phyloP scores from a whole-genome alignment of 2,888 invertebrate species.

The Acanthopleura granulata region DNA sequence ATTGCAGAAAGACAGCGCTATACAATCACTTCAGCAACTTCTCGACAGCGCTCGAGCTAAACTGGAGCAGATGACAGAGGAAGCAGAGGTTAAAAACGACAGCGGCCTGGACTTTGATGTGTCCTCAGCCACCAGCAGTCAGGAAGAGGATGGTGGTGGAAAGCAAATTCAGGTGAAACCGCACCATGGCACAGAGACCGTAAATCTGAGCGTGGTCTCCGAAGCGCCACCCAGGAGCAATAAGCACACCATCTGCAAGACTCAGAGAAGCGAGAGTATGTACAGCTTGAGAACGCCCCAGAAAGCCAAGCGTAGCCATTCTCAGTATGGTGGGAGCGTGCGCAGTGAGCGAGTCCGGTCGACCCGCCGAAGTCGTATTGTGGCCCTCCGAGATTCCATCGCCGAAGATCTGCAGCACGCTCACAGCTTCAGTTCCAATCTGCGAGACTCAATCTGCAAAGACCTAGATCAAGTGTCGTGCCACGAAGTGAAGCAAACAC shows the following conservation, averaged over 20 bases:
- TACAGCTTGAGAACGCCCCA: not conserved
- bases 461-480: slow-evolving; percentile 30
- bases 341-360: not conserved
- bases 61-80: slow-evolving; percentile 39
- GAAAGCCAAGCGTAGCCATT: not conserved
- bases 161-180: not conserved
- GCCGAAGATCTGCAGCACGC: slow-evolving; percentile 41
- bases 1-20: slow-evolving; percentile 51
- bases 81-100: slow-evolving; percentile 37
- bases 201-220: slow-evolving; percentile 9
- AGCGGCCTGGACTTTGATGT: slow-evolving; percentile 43
- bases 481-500: not conserved
- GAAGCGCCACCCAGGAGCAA: not conserved
- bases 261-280: slow-evolving; percentile 10
- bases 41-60: slow-evolving; percentile 45
- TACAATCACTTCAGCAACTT: slow-evolving; percentile 46
- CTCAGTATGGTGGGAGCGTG: not conserved
- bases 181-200: slow-evolving; percentile 24
- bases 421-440: slow-evolving; percentile 35
- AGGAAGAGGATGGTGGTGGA: slow-evolving; percentile 27
- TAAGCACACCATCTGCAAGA: not conserved
- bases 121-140: slow-evolving; percentile 29
- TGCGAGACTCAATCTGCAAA: slow-evolving; percentile 36
- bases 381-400: slow-evolving; percentile 30
- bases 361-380: not conserved